Evolutionary conservation across 2,113 vertebrate genomes (phyloP).

Genomic region (Colaptes auratus): DNA sequence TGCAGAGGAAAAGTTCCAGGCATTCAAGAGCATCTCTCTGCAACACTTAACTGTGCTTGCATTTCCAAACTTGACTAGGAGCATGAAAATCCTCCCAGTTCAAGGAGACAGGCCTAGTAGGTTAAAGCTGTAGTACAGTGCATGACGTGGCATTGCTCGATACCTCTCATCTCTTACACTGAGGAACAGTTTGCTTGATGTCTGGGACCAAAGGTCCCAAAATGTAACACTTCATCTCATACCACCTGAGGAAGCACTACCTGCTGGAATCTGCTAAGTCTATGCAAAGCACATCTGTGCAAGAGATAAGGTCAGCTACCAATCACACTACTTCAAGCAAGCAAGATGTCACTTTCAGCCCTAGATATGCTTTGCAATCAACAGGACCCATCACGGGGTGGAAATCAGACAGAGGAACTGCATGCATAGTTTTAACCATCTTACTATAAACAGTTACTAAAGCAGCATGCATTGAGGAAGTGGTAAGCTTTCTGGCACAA

Average conservation of each 20-base stretch:
- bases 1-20: not conserved
- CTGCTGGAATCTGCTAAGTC: not conserved
- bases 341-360: not conserved
- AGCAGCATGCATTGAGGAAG: not conserved
- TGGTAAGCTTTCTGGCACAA: not conserved
- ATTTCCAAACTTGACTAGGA: not conserved
- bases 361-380: not conserved
- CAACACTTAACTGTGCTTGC: not conserved
- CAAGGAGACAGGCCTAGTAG: not conserved
- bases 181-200: not conserved
- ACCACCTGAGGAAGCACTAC: not conserved
- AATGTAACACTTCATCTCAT: not conserved
- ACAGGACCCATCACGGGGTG: too few relatives aligned
- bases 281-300: not conserved
- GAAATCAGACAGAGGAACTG: not conserved
- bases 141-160: not conserved
- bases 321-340: not conserved
- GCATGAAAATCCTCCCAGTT: not conserved
- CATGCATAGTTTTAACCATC: not conserved
- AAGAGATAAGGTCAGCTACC: not conserved
- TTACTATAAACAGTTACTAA: not conserved
- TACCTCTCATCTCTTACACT: accelerated
- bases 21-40: not conserved
- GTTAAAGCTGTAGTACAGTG: not conserved
- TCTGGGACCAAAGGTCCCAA: not conserved